Conservation (phyloP, 1,140 invertebrate genomes). For the Macrobrachium nipponense region DNA sequence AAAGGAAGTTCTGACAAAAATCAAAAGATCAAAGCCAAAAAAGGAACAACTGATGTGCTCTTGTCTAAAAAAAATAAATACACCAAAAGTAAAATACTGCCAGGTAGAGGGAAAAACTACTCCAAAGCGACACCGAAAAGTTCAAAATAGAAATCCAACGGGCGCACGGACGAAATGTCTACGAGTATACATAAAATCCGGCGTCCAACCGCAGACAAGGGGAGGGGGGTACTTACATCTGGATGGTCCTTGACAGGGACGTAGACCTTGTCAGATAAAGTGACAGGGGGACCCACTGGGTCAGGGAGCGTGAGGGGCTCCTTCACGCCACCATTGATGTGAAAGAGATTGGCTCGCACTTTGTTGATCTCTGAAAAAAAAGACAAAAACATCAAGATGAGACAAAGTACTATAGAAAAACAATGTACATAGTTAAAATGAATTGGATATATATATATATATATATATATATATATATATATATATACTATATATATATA, state of each 20-base stretch:
- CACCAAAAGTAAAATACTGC: no score
- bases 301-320: constrained; percentile 94
- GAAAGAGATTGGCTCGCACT: constrained; percentile 96
- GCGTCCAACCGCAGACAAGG: background rate
- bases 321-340: constrained; percentile 96
- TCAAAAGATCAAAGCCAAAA: background rate
- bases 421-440: background rate
- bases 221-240: constrained; percentile 88
- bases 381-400: constrained; percentile 67
- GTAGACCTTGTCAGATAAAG: constrained; percentile 98
- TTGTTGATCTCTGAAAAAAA: constrained; percentile 97
- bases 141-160: no score
- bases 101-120: no score
- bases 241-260: constrained; percentile 99
- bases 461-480: no score
- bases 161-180: no score
- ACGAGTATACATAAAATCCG: no score
- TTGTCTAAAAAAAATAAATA: no score
- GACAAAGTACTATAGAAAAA: background rate
- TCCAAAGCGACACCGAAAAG: no score
- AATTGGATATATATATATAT: background rate
- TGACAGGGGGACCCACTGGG: constrained; percentile 88
- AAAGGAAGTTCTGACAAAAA: background rate
- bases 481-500: no score
- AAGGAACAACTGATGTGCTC: no score